A percentile compares a stretch with the other conserved stretches of the same genome.
Conservation (phyloP, 1,140 invertebrate species). For the Lordiphosa clarofinis region DNA sequence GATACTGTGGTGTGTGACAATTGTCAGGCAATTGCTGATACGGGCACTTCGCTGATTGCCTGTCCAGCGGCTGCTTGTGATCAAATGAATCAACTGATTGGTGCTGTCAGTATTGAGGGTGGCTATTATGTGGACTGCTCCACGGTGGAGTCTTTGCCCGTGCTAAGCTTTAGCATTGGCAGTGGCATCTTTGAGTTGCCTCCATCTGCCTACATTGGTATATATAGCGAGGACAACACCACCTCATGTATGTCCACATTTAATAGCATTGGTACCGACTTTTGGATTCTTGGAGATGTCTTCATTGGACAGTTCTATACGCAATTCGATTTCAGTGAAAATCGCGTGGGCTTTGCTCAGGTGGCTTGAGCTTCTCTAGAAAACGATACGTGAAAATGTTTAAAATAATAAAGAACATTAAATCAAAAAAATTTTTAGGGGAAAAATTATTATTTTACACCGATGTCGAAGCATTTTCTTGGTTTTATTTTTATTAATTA, state of each 20-base stretch:
- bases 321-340: conserved; percentile 86
- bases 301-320: conserved; percentile 87
- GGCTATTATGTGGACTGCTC: conserved; percentile 50
- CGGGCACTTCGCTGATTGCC: conserved; percentile 87
- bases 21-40: conserved; percentile 87
- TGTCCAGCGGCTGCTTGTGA: conserved; percentile 80
- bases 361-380: conserved; percentile 21
- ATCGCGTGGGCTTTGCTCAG: conserved; percentile 83
- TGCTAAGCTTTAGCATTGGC: conserved; percentile 48
- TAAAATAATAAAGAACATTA: background rate
- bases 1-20: conserved; percentile 73
- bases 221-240: conserved; percentile 82
- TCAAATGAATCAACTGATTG: conserved; percentile 45
- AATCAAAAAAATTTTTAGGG: too few species aligned
- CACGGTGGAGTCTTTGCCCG: conserved; percentile 34
- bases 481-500: too few species aligned
- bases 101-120: conserved; percentile 26
- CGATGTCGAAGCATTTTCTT: too few species aligned
- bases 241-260: conserved; percentile 94
- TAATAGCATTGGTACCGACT: conserved; percentile 82
- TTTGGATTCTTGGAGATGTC: conserved; percentile 81
- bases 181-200: conserved; percentile 49
- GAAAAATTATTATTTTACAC: too few species aligned
- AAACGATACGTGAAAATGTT: background rate
- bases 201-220: conserved; percentile 57